Evolutionary conservation across 2,797 vertebrate species (phyloP).

Genomic region (Aratinga solstitialis): DNA sequence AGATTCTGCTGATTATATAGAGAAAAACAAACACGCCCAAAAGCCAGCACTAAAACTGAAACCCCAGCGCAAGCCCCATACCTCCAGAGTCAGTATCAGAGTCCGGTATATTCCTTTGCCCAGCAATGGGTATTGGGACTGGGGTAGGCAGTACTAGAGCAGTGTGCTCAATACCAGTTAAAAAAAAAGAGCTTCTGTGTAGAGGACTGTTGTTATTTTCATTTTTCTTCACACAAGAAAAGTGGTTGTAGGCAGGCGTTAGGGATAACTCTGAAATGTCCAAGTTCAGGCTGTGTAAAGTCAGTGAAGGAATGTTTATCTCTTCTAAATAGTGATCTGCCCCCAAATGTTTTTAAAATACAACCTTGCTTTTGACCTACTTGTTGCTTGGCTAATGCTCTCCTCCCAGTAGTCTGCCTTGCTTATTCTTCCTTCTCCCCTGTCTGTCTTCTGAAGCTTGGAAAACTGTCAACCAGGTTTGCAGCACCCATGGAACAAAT

Average conservation of each 20-base stretch:
- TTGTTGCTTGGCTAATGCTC: not conserved
- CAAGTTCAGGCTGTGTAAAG: not conserved
- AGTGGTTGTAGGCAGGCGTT: not conserved
- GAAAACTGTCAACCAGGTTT: not conserved
- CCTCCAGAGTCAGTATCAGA: not conserved
- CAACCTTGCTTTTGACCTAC: not conserved
- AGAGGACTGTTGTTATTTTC: not conserved
- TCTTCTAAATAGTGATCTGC: not conserved
- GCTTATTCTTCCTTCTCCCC: not conserved
- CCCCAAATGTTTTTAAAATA: not conserved
- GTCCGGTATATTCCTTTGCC: not conserved
- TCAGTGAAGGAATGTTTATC: not conserved
- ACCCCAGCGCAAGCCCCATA: not conserved
- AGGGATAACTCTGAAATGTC: not conserved
- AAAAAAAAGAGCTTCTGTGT: not conserved
- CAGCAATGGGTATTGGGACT: not conserved
- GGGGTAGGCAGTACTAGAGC: not conserved
- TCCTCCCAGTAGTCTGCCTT: not conserved
- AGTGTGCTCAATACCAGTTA: not conserved
- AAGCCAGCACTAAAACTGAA: not conserved
- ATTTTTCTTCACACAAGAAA: not conserved
- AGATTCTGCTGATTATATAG: not conserved
- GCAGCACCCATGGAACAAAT: not conserved
- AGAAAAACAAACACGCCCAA: not conserved
- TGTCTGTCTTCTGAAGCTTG: not conserved